Evolutionary conservation across 2,888 invertebrate genomes (phyloP).

Genomic region (Trichogramma evanescens): DNA sequence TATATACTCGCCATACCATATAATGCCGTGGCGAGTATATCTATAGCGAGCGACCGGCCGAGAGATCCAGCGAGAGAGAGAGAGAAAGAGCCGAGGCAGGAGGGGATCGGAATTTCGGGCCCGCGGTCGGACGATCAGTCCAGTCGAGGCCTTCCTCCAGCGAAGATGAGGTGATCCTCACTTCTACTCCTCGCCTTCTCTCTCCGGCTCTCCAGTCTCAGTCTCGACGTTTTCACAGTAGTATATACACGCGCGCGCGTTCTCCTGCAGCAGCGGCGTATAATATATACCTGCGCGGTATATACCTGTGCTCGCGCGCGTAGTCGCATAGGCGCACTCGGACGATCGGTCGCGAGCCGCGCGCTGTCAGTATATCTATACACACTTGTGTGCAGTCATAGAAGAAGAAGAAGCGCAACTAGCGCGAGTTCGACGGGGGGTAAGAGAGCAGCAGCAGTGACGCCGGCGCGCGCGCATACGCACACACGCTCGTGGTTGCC

Average conservation of each 20-base stretch:
- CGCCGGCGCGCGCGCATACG: background rate
- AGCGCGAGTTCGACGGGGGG: background rate
- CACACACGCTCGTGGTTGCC: background rate
- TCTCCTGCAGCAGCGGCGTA: too few species aligned
- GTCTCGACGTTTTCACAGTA: too few species aligned
- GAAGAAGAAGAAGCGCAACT: too few species aligned
- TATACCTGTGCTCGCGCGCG: too few species aligned
- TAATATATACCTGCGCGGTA: too few species aligned
- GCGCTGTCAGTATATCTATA: too few species aligned
- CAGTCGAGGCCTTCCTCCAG: constrained; percentile 46
- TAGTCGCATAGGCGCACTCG: too few species aligned
- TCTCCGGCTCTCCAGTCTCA: too few species aligned
- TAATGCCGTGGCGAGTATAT: too few species aligned
- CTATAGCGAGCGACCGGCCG: constrained; percentile 6
- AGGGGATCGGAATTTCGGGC: constrained; percentile 48
- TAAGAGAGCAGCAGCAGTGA: background rate
- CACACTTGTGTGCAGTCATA: background rate
- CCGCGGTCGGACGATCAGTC: constrained; percentile 43
- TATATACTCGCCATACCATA: too few species aligned
- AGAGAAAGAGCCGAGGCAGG: constrained; percentile 27
- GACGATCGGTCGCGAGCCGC: too few species aligned
- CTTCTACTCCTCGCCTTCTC: background rate
- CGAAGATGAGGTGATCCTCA: constrained; percentile 41
- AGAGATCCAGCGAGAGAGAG: constrained; percentile 3
- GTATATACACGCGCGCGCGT: too few species aligned